Base-by-base conservation (phyloP, 2,888 invertebrate species). In the Leptura quadrifasciata region DNA sequence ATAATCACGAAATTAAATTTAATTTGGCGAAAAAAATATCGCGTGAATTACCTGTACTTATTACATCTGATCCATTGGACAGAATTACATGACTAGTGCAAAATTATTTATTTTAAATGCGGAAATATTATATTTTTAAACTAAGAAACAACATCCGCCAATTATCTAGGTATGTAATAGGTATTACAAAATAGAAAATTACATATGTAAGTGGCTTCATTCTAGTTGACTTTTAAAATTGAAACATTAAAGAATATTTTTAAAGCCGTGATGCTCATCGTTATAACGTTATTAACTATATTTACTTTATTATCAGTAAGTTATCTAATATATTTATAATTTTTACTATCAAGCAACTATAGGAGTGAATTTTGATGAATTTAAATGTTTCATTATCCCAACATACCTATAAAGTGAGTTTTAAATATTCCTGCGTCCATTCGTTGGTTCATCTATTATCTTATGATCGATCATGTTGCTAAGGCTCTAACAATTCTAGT, bases 101-200 rank as follows among this genome's bases (percentile, higher is more conserved):
- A 47, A 47, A 47, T 15, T 47, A 15, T 15, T 47, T 47, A 15
- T 2, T 47, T 47, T 15, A 15, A 12, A 2, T 47, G 47, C 12
- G 47, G 47, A 47, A 47, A 15, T 47, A 15, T 15, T 47, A 15
- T 15, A 15, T 47, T 12, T 47, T n/a, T 65, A 3, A 20, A 54
- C n/a, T 0, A 54, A 52, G 18, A 35, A 65, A 21, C 18, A 17
- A 52, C 55, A 18, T 54, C 67, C 55, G 55, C 67, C 9, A 35
- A 35, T 63, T 63, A 63, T 35, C n/a, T 15, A 24, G 9, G 24
- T 61, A 15, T 3, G 2, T 21, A 21, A 1, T 9, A 35, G 35
- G 35, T 35, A 35, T 15, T 15, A 47, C 15, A 47, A 15, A 47
- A 47, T 15, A 12, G 4, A 2, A 47, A 47, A 47, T 15, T 47